phyloP scores from a whole-genome alignment of 2,113 vertebrate genomes.

The Megaleporinus macrocephalus region DNA sequence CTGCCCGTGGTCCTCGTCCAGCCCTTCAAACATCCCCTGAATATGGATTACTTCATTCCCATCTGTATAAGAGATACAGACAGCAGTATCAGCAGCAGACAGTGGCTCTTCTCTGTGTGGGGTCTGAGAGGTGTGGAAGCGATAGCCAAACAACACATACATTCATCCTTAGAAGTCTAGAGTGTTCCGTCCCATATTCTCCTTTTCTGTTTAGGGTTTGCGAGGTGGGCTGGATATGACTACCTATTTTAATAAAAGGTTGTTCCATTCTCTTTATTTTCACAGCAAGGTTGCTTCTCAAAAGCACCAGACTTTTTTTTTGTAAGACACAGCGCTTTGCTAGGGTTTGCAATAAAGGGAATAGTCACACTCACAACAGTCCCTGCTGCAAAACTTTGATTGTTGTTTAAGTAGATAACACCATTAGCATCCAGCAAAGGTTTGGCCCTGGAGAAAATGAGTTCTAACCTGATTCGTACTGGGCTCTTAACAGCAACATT shows the following conservation, averaged over 20 bases:
- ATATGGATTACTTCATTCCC: conserved; percentile 30
- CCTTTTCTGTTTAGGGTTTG: background rate
- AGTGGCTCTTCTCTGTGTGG: too few relatives aligned
- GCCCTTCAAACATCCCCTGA: conserved; percentile 18
- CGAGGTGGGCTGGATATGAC: background rate
- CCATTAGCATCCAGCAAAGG: conserved; percentile 7
- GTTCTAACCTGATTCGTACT: conserved; percentile 12
- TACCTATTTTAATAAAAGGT: background rate
- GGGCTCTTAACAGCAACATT: background rate
- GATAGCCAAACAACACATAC: too few relatives aligned
- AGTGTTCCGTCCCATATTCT: background rate
- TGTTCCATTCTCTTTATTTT: conserved; percentile 1
- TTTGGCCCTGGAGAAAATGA: conserved; percentile 30
- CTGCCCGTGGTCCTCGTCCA: background rate
- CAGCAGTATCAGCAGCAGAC: background rate
- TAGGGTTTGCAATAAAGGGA: too few relatives aligned
- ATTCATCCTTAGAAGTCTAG: too few relatives aligned
- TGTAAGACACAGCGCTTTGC: background rate
- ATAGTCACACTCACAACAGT: background rate
- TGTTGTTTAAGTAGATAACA: background rate
- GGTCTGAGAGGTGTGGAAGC: background rate
- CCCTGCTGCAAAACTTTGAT: background rate
- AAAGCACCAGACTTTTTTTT: too few relatives aligned
- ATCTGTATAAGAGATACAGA: background rate
- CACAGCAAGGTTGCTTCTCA: background rate